Percentiles rank a stretch among this genome's conserved stretches.
These are phyloP conservation scores for Stramonita haemastoma DNA, from an alignment of 2,888 invertebrate species.

Conservation along the genomic window DNA sequence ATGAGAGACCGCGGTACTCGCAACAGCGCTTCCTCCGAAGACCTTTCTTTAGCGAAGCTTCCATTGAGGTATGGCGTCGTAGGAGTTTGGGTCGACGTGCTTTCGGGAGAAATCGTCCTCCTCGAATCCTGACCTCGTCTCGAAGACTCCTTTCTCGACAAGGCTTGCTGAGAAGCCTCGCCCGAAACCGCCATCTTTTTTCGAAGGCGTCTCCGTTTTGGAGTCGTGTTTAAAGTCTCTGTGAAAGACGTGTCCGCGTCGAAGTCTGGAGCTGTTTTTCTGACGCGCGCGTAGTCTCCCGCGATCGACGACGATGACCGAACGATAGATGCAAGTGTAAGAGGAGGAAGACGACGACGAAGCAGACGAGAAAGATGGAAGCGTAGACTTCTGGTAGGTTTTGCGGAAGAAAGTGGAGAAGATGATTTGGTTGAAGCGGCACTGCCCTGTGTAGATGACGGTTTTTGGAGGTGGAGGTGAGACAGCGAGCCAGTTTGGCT, in stretches of 20 bases:
- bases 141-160: too few species aligned
- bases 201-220: neutral
- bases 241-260: constrained; percentile 47
- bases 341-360: constrained; percentile 70
- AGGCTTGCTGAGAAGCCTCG: too few species aligned
- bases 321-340: constrained; percentile 69
- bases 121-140: too few species aligned
- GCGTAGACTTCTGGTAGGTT: constrained; percentile 68
- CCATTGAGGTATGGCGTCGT: too few species aligned
- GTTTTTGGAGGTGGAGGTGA: neutral
- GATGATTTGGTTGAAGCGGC: constrained; percentile 58
- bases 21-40: too few species aligned
- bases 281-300: constrained; percentile 48
- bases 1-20: too few species aligned
- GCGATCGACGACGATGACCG: constrained; percentile 60
- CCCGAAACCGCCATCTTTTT: too few species aligned
- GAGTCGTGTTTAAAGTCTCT: constrained; percentile 16
- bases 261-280: constrained; percentile 44
- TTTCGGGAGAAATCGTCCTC: too few species aligned
- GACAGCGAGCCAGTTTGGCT: neutral
- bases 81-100: too few species aligned
- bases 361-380: constrained; percentile 68
- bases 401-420: constrained; percentile 56
- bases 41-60: too few species aligned
- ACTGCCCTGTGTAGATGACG: constrained; percentile 51